Base-by-base conservation (phyloP, 2,888 invertebrate genomes). In the Chymomyza procnemis region DNA sequence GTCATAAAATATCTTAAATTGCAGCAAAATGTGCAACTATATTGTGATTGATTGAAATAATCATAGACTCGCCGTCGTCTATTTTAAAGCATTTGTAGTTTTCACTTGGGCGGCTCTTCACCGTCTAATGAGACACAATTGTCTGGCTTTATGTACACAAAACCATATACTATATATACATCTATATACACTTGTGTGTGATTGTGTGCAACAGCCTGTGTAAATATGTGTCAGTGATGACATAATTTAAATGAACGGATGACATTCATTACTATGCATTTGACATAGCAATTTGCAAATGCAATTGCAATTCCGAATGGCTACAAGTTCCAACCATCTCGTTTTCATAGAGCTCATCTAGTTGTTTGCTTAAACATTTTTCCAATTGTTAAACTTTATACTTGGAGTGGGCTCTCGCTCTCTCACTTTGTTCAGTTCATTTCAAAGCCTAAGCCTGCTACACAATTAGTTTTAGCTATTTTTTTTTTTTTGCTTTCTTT, bases 191-290 rank as follows among this genome's bases (percentile, higher is more conserved):
- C 61, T 21, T 54, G 79, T 76, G 79, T 56, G n/a, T 22, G 61
- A 55, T 59, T 58, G 54, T 58, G 63, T 60, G 64, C 62, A 21
- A 19, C 5, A 14, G 21, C 54, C 55, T 59, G 57, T 41, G 12
- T 8, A 66, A 69, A 73, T 73, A 73, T 74, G 72, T 75, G 76
- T 67, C 69, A 66, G 47, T 57, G 69, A 80, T 84, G 83, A 86
- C 88, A 85, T 85, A 85, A 85, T 86, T 86, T 85, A 81, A 88
- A 86, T 85, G 80, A 85, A 87, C 84, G 84, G 88, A 85, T 85
- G 84, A 81, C 88, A 88, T 86, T 88, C 88, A 87, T 85, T 85
- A 88, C 78, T 80, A 22, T 70, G 84, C 77, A 79, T 79, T 83
- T 74, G 72, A 67, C 70, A 72, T 71, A 46, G 26, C 59, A 62